Evolutionary conservation across 2,113 vertebrate genomes (phyloP), one percentile per base, ranked within the genome.

Genomic region (Heptranchias perlo): DNA sequence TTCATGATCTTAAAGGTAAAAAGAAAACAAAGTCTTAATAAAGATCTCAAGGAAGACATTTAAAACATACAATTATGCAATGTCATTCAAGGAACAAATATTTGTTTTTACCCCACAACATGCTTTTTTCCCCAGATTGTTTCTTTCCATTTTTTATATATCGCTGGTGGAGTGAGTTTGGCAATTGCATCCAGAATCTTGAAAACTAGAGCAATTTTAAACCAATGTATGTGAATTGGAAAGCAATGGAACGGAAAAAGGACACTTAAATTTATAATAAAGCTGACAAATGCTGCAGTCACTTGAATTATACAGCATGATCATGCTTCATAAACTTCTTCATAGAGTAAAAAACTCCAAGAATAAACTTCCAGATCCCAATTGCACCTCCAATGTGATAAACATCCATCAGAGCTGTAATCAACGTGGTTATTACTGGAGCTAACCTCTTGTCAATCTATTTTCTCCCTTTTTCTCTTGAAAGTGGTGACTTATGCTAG

Each of bases 181-280:
- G 54, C 87, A 91, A 58, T 58, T 61, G 87, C 52, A 13, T 91
- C 52, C 4, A 16, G 87, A 52, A 58, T 58, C 87, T 91, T 91
- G 28, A 16, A 91, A 91, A 58, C 47, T 91, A 16, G 87, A 58
- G 52, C 8, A 91, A 91, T 91, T 91, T 91, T 52, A 58, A 91
- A 61, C 87, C 87, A 54, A n/a, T 58, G 49, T 91, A 16, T 91
- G 87, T n/a, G 52, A 91, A 52, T 58, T 31, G 49, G 49, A 58
- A 91, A 58, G 25, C 87, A 91, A 52, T 91, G 52, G 87, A 58
- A 91, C 35, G 31, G 87, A 91, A 91, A 91, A n/a, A 28, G 49
- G 47, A 52, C 52, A 91, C 28, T 35, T 58, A 91, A 58, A 91
- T 35, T 31, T 14, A 31, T 91, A 91, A 58, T 52, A 91, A 35